phyloP scores from a whole-genome alignment of 2,113 vertebrate genomes.

The Paradoxurus hermaphroditus region DNA sequence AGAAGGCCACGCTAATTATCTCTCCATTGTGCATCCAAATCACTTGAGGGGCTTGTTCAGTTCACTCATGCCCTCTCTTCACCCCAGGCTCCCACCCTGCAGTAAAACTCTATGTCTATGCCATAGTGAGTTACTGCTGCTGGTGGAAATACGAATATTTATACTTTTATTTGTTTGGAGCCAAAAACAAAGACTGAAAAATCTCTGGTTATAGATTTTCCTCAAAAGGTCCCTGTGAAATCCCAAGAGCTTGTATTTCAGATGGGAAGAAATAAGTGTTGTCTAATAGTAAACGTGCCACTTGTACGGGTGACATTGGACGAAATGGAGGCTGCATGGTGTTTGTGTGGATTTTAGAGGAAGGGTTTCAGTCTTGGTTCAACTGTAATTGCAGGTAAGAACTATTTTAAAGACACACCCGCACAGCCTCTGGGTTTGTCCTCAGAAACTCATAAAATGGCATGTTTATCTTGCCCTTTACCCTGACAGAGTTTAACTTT shows the following conservation, averaged over 20 bases:
- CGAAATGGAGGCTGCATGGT: not conserved
- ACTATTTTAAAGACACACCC: not conserved
- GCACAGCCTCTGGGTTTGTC: not conserved
- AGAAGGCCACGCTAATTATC: not conserved
- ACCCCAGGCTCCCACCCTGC: not conserved
- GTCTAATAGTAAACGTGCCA: not conserved
- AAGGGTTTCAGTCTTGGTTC: not conserved
- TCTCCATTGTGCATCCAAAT: not conserved
- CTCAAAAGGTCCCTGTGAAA: not conserved
- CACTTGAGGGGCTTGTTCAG: not conserved
- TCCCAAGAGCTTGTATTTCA: not conserved
- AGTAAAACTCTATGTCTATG: not conserved
- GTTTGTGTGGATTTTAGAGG: not conserved
- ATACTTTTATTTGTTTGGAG: constrained; percentile 37
- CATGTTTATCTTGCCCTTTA: not conserved
- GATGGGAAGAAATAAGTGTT: not conserved
- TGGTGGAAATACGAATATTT: not conserved
- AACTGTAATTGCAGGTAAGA: not conserved
- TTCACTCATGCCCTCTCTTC: not conserved
- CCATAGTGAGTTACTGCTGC: not conserved
- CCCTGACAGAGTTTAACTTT: not conserved
- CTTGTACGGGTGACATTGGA: not conserved
- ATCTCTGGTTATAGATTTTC: not conserved
- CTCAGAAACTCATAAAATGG: not conserved
- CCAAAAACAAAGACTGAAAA: not conserved